Evolutionary conservation across 2,888 invertebrate genomes (phyloP), one percentile per base, ranked within the genome.

Genomic region (Synanthedon formicaeformis): DNA sequence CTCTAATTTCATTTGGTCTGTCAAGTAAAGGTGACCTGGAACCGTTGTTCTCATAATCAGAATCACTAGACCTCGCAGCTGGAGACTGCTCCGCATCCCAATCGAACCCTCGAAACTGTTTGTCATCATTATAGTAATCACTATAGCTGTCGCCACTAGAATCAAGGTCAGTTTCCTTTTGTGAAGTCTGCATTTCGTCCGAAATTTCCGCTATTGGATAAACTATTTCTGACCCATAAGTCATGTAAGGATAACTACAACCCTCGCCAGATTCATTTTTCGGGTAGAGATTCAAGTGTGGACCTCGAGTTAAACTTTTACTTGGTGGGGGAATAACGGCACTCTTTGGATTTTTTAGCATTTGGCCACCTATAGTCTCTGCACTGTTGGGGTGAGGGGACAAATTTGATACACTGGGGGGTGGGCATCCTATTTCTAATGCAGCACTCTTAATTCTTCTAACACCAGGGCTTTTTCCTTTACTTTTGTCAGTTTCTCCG

Each of bases 171-270:
- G 90, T 90, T 65, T 91, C 91, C 49, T 90, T 90, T 61, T 91
- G 91, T 1, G 90, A 91, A 10, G 90, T 91, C 69, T 91, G 91
- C 83, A 91, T 92, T 75, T 95, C 94, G 66, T 94, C 95, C 0
- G 93, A 92, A 71, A 94, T 94, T 79, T 95, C 95, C 1, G 93
- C 94, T 62, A 95, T 95, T 3, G 95, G 94, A 75, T 95, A 94
- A 1, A 94, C 91, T 55, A 93, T 93, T 75, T 94, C 93, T 1
- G 93, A 93, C 12, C 92, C 92, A 62, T 91, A 92, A 41, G 89
- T 90, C 55, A 90, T 62, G 58, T 85, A 88, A 1, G 95, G 94
- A 73, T 94, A 94, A 52, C 93, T 90, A 52, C 93, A 92, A 57
- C 93, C 93, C 58, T 93, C 92, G 6, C 92, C 92, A 41, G 90